Conservation (phyloP, 1,140 invertebrate species). For the Steinernema khuongi region DNA sequence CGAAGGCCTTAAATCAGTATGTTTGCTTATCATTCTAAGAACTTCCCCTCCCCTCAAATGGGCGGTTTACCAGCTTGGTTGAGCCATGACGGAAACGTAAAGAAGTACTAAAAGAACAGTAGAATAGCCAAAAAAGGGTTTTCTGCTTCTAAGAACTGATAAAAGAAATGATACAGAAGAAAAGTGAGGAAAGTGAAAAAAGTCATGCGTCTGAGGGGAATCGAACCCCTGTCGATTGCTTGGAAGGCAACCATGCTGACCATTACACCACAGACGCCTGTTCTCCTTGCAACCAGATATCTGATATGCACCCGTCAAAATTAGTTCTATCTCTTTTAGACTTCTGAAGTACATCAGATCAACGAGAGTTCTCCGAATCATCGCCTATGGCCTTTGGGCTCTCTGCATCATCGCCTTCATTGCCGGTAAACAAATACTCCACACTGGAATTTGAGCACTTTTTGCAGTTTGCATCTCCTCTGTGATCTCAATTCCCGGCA, state of each 20-base stretch:
- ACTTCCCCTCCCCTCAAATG: too few relatives aligned
- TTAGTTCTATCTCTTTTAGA: not conserved
- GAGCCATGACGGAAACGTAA: too few relatives aligned
- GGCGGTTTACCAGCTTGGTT: too few relatives aligned
- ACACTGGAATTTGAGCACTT: not conserved
- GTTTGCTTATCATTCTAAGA: too few relatives aligned
- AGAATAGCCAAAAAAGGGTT: not conserved
- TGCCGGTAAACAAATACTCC: not conserved
- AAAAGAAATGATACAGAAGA: too few relatives aligned
- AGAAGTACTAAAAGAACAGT: not conserved
- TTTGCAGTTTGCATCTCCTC: constrained; percentile 1
- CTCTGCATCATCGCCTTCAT: constrained; percentile 1
- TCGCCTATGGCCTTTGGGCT: not conserved
- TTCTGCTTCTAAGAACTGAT: too few relatives aligned
- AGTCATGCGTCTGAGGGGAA: constrained; percentile 8
- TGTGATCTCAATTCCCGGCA: constrained; percentile 5
- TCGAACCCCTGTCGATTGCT: constrained; percentile 16
- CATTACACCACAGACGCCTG: constrained; percentile 14
- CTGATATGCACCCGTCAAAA: constrained; percentile 39
- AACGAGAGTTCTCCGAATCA: not conserved
- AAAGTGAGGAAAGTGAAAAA: not conserved
- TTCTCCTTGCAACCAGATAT: too few relatives aligned
- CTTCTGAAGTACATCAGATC: not conserved
- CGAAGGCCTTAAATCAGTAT: constrained; percentile 1
- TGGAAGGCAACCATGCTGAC: constrained; percentile 16